Evolutionary conservation across 1,140 invertebrate genomes (phyloP), one percentile per base, ranked within the genome.

Genomic region (Sarcophaga peregrina): DNA sequence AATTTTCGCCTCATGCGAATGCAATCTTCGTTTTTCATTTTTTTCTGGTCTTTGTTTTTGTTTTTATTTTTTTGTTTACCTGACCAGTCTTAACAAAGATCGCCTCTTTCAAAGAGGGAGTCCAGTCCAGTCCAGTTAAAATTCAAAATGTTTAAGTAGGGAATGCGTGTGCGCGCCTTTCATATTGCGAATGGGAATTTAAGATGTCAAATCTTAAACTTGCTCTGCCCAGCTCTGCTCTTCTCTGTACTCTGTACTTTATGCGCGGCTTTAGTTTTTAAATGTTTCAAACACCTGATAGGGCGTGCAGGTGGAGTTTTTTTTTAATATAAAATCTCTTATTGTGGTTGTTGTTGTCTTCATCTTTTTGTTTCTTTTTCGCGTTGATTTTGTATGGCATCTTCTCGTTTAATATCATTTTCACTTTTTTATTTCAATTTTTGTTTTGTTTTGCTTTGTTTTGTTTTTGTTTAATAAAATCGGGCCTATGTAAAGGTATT

Each of bases 1-100:
- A 81, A 75, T 82, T 83, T 83, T 72, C 78, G 68, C 83, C 78
- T 78, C 47, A 52, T 78, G 75, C 75, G 47, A 78, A 78, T 15
- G 50, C 54, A 13, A 58, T 58, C n/a, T 58, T 58, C 7, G 15
- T 58, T n/a, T n/a, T 58, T 8, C 20, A 6, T 17, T n/a, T n/a
- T 50, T 78, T 78, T 75, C 46, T 75, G 73, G 20, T 37, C 25
- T 2, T 37, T 37, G 25, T 37, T 37, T 37, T 74, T 6, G 25
- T 74, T 74, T 58, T 75, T 50, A 74, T 15, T 37, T 46, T 78
- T 78, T 45, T 78, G 47, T 17, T 52, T 52, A 78, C 75, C 50
- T 78, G 75, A 78, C 47, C 75, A 78, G 75, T 37, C 75, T 78
- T 78, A 78, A 78, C 75, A 78, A 78, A 52, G 75, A 78, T 78